phyloP scores from a whole-genome alignment of 2,797 vertebrate species.

The Carcharodon carcharias region DNA sequence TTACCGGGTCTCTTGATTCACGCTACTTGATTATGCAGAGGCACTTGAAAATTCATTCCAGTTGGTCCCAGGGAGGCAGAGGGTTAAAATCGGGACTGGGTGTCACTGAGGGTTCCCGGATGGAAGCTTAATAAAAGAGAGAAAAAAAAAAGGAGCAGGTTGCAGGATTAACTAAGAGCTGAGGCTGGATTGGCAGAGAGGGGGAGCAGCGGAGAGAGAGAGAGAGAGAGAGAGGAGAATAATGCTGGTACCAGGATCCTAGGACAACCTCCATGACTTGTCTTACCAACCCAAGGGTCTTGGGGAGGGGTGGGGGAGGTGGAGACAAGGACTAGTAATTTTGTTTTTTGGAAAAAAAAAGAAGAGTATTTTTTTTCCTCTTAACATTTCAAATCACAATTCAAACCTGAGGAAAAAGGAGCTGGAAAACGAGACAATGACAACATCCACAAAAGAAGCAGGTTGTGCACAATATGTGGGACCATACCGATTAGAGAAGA shows the following conservation, averaged over 20 bases:
- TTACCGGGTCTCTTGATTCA: too few relatives aligned
- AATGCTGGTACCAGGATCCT: not conserved
- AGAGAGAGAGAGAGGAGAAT: not conserved
- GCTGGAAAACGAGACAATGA: not conserved
- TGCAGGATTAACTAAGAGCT: not conserved
- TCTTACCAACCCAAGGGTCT: conserved; percentile 4
- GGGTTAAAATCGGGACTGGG: not conserved
- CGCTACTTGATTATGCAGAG: too few relatives aligned
- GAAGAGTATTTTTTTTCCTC: not conserved
- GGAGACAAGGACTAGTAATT: not conserved
- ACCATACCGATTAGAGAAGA: conserved; percentile 87
- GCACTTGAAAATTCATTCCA: not conserved
- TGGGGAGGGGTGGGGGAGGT: not conserved
- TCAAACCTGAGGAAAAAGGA: not conserved
- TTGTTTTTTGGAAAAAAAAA: not conserved
- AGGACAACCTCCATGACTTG: not conserved
- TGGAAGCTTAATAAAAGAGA: not conserved
- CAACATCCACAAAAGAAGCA: conserved; percentile 3
- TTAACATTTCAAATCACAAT: not conserved
- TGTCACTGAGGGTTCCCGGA: conserved; percentile 28
- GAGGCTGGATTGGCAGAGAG: not conserved
- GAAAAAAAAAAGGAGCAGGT: not conserved
- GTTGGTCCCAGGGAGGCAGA: not conserved
- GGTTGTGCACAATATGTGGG: conserved; percentile 77
- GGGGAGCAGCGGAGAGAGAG: not conserved